Conservation (phyloP, 2,797 vertebrate species). For the Melopsittacus undulatus region DNA sequence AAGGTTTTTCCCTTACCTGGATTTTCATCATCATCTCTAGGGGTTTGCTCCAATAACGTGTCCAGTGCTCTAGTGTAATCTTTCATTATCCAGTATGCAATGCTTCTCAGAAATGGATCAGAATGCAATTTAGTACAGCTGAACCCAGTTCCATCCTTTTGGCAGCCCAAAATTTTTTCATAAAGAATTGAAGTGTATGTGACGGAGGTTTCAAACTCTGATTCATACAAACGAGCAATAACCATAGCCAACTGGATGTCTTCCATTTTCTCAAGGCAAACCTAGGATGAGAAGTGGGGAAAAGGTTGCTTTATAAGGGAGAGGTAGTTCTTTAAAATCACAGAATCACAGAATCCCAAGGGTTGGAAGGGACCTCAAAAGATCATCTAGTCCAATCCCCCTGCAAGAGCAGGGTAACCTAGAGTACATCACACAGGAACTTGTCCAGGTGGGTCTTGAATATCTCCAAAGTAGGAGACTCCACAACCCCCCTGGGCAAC, state of each 20-base stretch:
- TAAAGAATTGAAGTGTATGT: constrained; percentile 92
- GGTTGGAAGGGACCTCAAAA: too few relatives aligned
- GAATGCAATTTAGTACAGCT: constrained; percentile 87
- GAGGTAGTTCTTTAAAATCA: neutral
- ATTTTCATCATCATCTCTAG: constrained; percentile 92
- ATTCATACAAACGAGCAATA: constrained; percentile 94
- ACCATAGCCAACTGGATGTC: constrained; percentile 97
- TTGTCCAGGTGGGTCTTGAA: too few relatives aligned
- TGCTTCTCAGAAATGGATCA: constrained; percentile 96
- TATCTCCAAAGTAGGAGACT: too few relatives aligned
- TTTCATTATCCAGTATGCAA: constrained; percentile 97
- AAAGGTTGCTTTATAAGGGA: neutral
- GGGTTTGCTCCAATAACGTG: constrained; percentile 92
- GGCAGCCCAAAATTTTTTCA: constrained; percentile 92
- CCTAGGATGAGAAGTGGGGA: constrained; percentile 72
- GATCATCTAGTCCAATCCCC: too few relatives aligned
- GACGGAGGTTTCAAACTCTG: constrained; percentile 93
- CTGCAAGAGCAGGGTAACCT: too few relatives aligned
- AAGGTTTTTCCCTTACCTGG: constrained; percentile 78
- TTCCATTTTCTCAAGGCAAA: constrained; percentile 98
- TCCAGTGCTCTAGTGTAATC: constrained; percentile 93
- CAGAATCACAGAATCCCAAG: too few relatives aligned
- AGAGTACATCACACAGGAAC: too few relatives aligned
- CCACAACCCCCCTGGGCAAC: too few relatives aligned
- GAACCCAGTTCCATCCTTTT: constrained; percentile 86